Base-by-base conservation (phyloP, 64 coral and sea anemone species). In the Montipora efflorescens region DNA sequence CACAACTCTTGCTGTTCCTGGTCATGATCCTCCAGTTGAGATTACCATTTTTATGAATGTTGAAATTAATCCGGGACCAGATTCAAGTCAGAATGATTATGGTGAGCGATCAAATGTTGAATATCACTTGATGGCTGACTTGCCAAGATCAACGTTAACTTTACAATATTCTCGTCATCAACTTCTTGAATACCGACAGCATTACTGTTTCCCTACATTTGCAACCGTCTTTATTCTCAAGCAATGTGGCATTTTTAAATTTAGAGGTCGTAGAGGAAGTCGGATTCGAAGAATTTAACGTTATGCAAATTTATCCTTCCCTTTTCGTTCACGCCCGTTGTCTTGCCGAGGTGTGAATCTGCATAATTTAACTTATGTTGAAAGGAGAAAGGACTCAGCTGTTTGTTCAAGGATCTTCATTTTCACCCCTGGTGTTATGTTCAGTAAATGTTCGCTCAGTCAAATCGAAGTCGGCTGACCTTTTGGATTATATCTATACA, bases 381-480 rank as follows among this genome's bases (percentile, higher is more conserved):
- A 64, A 64, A 64, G 59, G 59, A 64, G 1, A 64, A 64, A 64
- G 59, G 59, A 64, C 59, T 64, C 59, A 64, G 59, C 59, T 64
- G 59, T 25, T 64, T 64, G 59, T 64, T 64, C 59, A 8, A 64
- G 59, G 15, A 64, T 64, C 59, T 64, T 64, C 59, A 8, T 64
- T 64, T 64, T 64, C 59, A 64, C 59, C 25, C 77, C 83, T 52
- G 14, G 23, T 13, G 64, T 22, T 67, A 67, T 87, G 83, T 87
- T 87, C 48, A 11, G 62, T 87, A 61, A 87, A 87, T 87, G 83
- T 59, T 87, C 83, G 67, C 62, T 87, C 83, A 59, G n/a, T 9
- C 3, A 59, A 59, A 61, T 73, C 71, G 16, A 88, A 88, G 22
- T 73, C 18, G 50, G 87, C 87, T n/a, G 1, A 88, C 52, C 75